phyloP scores from a whole-genome alignment of 2,888 invertebrate species.

The Chaetoderma sp. region DNA sequence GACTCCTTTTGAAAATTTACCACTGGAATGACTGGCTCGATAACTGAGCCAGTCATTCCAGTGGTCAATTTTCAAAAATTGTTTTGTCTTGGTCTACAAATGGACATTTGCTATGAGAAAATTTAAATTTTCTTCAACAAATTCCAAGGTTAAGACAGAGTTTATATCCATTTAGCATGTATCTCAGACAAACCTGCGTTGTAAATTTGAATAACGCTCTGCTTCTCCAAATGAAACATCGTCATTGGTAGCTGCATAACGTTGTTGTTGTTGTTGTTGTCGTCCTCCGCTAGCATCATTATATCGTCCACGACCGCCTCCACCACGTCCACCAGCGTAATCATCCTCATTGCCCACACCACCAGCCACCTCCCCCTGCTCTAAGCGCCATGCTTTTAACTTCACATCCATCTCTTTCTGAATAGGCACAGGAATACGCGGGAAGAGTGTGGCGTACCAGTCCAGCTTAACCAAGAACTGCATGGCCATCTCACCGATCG shows the following conservation, averaged over 20 bases:
- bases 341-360: background rate
- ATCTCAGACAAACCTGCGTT: constrained; percentile 27
- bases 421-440: constrained; percentile 98
- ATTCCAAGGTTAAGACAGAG: too few species aligned
- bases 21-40: too few species aligned
- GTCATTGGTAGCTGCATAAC: constrained; percentile 52
- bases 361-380: background rate
- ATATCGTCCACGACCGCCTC: constrained; percentile 19
- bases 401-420: constrained; percentile 88
- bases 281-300: constrained; percentile 17
- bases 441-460: constrained; percentile 99
- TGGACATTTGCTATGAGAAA: too few species aligned
- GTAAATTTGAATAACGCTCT: constrained; percentile 41
- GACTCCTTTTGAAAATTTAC: too few species aligned
- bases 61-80: too few species aligned
- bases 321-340: background rate
- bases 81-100: too few species aligned
- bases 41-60: too few species aligned
- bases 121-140: too few species aligned
- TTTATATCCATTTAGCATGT: too few species aligned
- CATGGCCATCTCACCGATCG: constrained; percentile 90
- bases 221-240: constrained; percentile 60
- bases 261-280: constrained; percentile 3
- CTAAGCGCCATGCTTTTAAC: constrained; percentile 60
- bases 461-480: constrained; percentile 96